Base-by-base conservation (phyloP, 2,113 vertebrate genomes). In the Acinonyx jubatus region DNA sequence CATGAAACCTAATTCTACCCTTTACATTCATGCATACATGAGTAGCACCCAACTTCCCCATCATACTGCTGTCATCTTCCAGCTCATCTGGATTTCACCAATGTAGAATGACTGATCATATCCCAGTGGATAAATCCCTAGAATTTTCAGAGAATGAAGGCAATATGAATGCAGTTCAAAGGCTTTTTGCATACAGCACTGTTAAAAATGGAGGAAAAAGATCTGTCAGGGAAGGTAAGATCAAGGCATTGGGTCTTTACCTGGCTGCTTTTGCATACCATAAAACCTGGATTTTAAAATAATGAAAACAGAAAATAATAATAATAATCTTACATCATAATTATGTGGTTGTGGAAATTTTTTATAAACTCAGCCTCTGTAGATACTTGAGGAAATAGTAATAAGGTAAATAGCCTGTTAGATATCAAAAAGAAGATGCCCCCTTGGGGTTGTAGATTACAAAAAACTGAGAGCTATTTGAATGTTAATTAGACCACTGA, bases 381-480 rank as follows among this genome's bases (percentile, higher is more conserved):
- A 87, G 63, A 36, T 79, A 52, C 33, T 94, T 80, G 29, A 16
- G 31, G 21, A 95, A 84, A 94, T 91, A 33, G 25, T 14, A 87
- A 8, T 57, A 68, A 93, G 38, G 12, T 55, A 29, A 25, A 31
- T 55, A 33, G n/a, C 27, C 80, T 14, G 50, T 25, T 63, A 12
- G 76, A 1, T 74, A 91, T 74, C 50, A 68, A 69, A 93, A 95
- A 92, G 55, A 92, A 86, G 36, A 96, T 85, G n/a, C 23, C 33
- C 80, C 38, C n/a, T 36, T 14, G 4, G n/a, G 82, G 31, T 25
- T 96, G 19, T 55, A 78, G 38, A 92, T 33, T 96, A 78, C 21
- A 31, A 76, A 66, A 66, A 29, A 76, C 45, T 91, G 83, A 61
- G 36, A 3, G 2, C 50, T 76, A 7, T 79, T 86, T 55, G 31